phyloP scores from a whole-genome alignment of 2,888 invertebrate genomes.

The Saturnia japonica region DNA sequence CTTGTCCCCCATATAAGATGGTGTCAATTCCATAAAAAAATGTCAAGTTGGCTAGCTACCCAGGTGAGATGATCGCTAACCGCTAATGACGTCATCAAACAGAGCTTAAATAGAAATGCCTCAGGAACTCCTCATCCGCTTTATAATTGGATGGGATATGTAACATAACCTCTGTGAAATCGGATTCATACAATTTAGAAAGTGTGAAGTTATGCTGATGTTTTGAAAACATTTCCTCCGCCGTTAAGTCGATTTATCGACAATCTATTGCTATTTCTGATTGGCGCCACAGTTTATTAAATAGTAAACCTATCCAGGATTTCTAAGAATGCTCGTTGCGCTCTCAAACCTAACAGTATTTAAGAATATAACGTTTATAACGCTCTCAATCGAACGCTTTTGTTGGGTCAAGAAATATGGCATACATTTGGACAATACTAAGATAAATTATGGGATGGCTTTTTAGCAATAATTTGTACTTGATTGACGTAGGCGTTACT shows the following conservation, averaged over 20 bases:
- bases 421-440: not conserved
- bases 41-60: too few species aligned
- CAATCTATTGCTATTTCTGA: constrained; percentile 20
- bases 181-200: constrained; percentile 17
- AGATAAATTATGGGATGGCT: not conserved
- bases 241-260: constrained; percentile 9
- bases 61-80: not conserved
- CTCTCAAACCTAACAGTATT: not conserved
- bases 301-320: constrained; percentile 3
- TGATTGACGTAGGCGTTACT: too few species aligned
- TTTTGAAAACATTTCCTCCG: constrained; percentile 23
- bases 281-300: constrained; percentile 17
- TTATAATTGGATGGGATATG: not conserved
- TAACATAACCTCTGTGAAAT: not conserved
- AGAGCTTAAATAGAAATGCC: not conserved
- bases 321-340: constrained; percentile 13
- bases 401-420: not conserved
- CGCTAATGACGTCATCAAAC: not conserved
- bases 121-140: not conserved
- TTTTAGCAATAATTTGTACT: too few species aligned
- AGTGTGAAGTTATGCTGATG: constrained; percentile 23
- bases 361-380: not conserved
- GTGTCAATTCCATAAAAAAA: too few species aligned
- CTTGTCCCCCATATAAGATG: too few species aligned
- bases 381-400: not conserved